Evolutionary conservation across 2,797 vertebrate genomes (phyloP).

Genomic region (Cynopterus sphinx): DNA sequence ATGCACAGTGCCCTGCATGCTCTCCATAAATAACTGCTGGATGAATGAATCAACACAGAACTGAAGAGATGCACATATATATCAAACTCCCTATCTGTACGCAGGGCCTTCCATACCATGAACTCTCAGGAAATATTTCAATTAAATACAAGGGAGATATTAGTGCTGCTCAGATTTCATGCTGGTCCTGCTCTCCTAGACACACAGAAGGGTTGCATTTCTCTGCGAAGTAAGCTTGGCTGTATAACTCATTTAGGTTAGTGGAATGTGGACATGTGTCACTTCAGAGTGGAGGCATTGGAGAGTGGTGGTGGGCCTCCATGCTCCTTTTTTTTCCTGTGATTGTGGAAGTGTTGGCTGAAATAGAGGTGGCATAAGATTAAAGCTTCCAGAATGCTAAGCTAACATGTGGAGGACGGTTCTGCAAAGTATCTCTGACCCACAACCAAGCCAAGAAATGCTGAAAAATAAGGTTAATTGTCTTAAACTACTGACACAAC

Average conservation of each 20-base stretch:
- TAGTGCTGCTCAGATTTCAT: neutral
- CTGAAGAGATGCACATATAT: no score
- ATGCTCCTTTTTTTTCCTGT: rapidly evolving
- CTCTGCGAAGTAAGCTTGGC: neutral
- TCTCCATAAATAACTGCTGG: rapidly evolving
- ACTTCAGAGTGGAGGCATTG: neutral
- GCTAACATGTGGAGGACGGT: neutral
- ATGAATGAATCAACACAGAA: neutral
- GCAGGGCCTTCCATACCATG: rapidly evolving
- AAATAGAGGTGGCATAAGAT: no score
- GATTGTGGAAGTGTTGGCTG: neutral
- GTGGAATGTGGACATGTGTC: neutral
- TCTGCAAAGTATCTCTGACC: neutral
- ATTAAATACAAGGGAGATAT: no score
- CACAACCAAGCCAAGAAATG: neutral
- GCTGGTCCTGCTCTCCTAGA: no score
- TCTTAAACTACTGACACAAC: neutral
- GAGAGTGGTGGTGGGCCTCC: neutral
- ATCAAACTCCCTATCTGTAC: no score
- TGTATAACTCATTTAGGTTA: neutral
- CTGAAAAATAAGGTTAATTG: neutral
- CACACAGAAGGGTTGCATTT: rapidly evolving
- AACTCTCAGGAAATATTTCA: rapidly evolving
- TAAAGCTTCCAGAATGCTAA: neutral
- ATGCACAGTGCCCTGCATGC: rapidly evolving